These are phyloP conservation scores for Ashinkailepas kermadecensis DNA, from an alignment of 2,888 invertebrate species.

Conservation along the genomic window DNA sequence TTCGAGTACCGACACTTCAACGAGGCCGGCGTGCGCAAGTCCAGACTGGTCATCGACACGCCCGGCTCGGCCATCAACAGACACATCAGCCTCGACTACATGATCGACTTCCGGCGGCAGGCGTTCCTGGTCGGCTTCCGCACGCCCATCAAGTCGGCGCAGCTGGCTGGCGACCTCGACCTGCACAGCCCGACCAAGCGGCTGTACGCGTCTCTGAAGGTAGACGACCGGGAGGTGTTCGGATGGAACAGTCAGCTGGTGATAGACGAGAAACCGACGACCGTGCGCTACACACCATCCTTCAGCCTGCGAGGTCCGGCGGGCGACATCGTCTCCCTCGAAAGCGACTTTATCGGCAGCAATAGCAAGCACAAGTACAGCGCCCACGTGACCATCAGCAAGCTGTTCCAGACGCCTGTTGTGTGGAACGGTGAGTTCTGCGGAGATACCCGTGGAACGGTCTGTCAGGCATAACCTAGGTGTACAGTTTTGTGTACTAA, in stretches of 20 bases:
- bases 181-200: neutral
- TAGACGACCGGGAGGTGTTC: conserved; percentile 8
- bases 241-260: neutral
- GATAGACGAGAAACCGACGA: neutral
- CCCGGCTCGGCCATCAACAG: conserved; percentile 28
- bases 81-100: conserved; percentile 23
- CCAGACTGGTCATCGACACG: conserved; percentile 29
- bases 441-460: no score
- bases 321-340: conserved; percentile 21
- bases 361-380: conserved; percentile 23
- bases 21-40: conserved; percentile 13
- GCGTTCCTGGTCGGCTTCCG: conserved; percentile 24
- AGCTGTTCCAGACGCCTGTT: neutral
- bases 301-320: neutral
- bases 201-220: neutral
- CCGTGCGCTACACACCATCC: conserved; percentile 11
- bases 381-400: neutral
- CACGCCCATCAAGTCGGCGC: conserved; percentile 25
- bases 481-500: no score
- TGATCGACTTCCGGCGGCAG: conserved; percentile 6
- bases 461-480: no score
- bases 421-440: neutral
- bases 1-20: conserved; percentile 25
- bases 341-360: conserved; percentile 1
- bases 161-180: conserved; percentile 21